A percentile compares a stretch with the other conserved stretches of the same genome.
These are phyloP conservation scores for Synergus gifuensis DNA, from an alignment of 2,888 invertebrate genomes.

Conservation along the genomic window DNA sequence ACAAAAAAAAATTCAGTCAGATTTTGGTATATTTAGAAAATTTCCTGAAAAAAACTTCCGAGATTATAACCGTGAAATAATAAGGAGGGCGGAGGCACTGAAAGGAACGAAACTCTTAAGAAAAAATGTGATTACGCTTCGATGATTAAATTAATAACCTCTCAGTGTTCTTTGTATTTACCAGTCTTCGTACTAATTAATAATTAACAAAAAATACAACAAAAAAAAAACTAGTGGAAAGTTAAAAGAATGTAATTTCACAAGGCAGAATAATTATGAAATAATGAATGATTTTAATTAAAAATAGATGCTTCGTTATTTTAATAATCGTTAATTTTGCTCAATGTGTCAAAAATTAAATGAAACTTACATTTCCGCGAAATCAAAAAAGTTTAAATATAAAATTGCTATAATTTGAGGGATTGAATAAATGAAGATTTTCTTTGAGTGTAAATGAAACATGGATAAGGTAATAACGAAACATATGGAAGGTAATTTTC, in stretches of 20 bases:
- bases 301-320: neutral
- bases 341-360: too few species aligned
- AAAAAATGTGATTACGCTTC: neutral
- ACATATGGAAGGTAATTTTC: neutral
- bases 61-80: neutral
- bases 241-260: neutral
- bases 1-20: neutral
- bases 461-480: neutral
- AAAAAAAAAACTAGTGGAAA: neutral
- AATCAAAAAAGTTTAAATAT: too few species aligned
- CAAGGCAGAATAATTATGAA: neutral
- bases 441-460: neutral
- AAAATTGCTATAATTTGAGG: neutral
- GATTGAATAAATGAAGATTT: neutral
- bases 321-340: neutral
- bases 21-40: neutral
- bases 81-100: neutral
- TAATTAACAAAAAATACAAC: neutral
- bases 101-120: neutral
- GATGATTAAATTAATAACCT: constrained; percentile 7
- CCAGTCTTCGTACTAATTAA: neutral
- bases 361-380: too few species aligned
- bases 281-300: neutral
- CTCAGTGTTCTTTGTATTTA: neutral
- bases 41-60: neutral